These are phyloP conservation scores for Cheilosia pagana DNA, from an alignment of 2,888 invertebrate genomes.

Conservation along the genomic window DNA sequence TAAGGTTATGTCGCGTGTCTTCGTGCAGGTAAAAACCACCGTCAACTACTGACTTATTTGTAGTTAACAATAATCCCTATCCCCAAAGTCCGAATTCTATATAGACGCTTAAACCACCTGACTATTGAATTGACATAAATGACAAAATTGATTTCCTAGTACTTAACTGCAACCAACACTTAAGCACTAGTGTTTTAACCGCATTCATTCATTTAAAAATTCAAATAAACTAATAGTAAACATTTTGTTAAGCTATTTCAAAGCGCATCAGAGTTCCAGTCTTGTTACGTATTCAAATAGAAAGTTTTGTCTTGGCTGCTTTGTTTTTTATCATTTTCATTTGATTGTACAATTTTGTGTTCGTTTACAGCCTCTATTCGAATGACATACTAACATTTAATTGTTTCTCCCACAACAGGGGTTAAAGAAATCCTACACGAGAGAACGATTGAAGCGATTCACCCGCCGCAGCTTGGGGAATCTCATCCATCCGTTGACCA, in stretches of 20 bases:
- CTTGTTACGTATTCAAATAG: slow-evolving; percentile 45
- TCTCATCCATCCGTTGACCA: slow-evolving; percentile 77
- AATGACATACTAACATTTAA: slow-evolving; percentile 5
- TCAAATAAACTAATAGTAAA: neutral
- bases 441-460: slow-evolving; percentile 80
- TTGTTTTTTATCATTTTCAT: slow-evolving; percentile 44
- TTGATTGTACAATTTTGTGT: slow-evolving; percentile 48
- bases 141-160: neutral
- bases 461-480: slow-evolving; percentile 79
- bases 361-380: neutral
- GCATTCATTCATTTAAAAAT: slow-evolving; percentile 34
- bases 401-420: slow-evolving; percentile 76
- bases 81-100: too few relatives aligned
- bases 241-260: slow-evolving; percentile 42
- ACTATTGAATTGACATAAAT: neutral
- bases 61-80: too few relatives aligned
- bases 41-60: too few relatives aligned
- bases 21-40: too few relatives aligned
- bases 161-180: slow-evolving; percentile 38
- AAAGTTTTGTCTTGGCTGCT: slow-evolving; percentile 69
- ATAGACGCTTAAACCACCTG: neutral
- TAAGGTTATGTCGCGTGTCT: too few relatives aligned
- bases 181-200: slow-evolving; percentile 41
- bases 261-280: slow-evolving; percentile 55
- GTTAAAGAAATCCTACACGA: slow-evolving; percentile 79